Base-by-base conservation (phyloP, 1,140 invertebrate species). In the Microvelia longipes region DNA sequence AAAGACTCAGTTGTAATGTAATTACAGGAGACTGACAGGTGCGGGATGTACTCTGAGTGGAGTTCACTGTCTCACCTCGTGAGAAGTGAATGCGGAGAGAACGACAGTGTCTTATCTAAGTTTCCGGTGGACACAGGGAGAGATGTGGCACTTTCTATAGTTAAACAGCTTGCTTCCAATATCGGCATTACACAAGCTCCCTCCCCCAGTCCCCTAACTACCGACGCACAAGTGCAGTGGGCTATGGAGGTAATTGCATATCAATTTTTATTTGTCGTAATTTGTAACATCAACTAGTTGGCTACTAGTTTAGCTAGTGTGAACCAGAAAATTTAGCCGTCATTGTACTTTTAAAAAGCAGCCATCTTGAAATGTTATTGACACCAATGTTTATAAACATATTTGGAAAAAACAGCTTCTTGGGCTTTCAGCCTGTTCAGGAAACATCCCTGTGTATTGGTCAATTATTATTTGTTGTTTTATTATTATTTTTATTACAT, bases 41-140 rank as follows among this genome's bases (percentile, higher is more conserved):
- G 85, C 80, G 86, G 85, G 74, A 92, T 92, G 90, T 92, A 91
- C 83, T 87, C 87, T 74, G 90, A 92, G 83, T 92, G 90, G 90
- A 89, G 88, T 71, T 91, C 90, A 28, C 79, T 92, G 74, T 88
- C 85, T 71, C 79, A 85, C 73, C 80, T 86, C 68, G 87, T 90
- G 60, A 84, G 85, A 74, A 83, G 85, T 74, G 85, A 84, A 74
- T 83, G 86, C 76, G 30, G 69, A 11, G 85, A 86, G 65, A 83
- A 83, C 70, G 80, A 82, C 66, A 94, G 92, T 77, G 93, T 96
- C 1, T 81, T 97, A n/a, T 88, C 91, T 69, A 92, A 91, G 73
- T 92, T 96, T 74, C 88, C 89, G 0, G 83, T 87, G 63, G 80
- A 81, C 29, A 86, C 88, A 66, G 90, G 91, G 13, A 84, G 86